phyloP scores from a whole-genome alignment of 2,113 vertebrate genomes.

The Carlito syrichta region DNA sequence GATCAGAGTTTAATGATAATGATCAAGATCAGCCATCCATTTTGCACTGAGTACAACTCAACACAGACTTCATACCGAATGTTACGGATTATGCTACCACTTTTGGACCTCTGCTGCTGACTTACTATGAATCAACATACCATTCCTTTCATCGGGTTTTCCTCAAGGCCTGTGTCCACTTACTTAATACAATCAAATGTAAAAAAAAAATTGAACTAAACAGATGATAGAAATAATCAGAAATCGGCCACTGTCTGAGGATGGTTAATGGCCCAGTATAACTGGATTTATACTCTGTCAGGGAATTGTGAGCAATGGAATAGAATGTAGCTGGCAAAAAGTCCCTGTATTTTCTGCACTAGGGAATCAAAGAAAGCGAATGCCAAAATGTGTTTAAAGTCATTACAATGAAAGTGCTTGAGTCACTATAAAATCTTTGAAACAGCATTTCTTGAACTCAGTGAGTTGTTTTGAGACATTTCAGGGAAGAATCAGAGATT shows the following conservation, averaged over 20 bases:
- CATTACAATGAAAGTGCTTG: neutral
- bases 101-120: neutral
- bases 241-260: neutral
- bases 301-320: neutral
- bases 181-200: neutral
- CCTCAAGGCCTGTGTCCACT: neutral
- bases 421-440: neutral
- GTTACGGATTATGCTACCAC: neutral
- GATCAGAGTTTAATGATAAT: neutral
- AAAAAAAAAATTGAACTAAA: neutral
- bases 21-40: neutral
- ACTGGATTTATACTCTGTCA: neutral
- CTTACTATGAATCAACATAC: neutral
- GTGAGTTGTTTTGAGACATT: neutral
- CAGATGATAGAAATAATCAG: neutral
- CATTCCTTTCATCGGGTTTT: neutral
- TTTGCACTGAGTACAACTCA: neutral
- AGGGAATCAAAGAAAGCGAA: neutral
- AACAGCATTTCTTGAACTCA: neutral
- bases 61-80: neutral
- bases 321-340: neutral
- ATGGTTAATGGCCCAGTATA: neutral
- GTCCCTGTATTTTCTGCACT: neutral
- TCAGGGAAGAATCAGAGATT: neutral
- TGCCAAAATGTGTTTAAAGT: conserved; percentile 5